These are phyloP conservation scores for Crossaster papposus DNA, from an alignment of 53 echinoderm and acorn worm genomes.

Conservation along the genomic window DNA sequence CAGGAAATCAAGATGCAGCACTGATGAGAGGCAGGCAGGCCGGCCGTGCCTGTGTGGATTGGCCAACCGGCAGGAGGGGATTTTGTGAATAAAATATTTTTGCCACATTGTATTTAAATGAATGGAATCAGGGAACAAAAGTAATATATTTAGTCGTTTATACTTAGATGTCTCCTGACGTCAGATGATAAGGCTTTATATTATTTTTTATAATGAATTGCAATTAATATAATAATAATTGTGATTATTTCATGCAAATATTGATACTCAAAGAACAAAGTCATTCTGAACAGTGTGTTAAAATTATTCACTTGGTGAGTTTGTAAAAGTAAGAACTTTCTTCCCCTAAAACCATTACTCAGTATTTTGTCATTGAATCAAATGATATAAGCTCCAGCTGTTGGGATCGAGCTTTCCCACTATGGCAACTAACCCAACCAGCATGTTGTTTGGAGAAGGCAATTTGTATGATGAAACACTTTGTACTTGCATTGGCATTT, in stretches of 20 bases:
- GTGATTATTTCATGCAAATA: slow-evolving; percentile 41
- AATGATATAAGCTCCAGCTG: neutral
- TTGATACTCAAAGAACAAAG: slow-evolving; percentile 52
- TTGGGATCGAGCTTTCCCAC: too few species aligned
- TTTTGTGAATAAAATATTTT: slow-evolving; percentile 66
- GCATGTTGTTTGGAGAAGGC: too few species aligned
- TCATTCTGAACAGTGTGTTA: neutral
- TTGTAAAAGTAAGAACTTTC: neutral
- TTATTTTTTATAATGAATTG: slow-evolving; percentile 67
- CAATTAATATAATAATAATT: slow-evolving; percentile 54
- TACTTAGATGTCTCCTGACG: slow-evolving; percentile 51
- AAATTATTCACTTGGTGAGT: neutral
- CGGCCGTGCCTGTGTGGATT: neutral
- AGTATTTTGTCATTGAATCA: neutral
- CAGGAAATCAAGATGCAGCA: slow-evolving; percentile 81
- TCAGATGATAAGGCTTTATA: slow-evolving; percentile 49
- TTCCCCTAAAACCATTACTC: neutral
- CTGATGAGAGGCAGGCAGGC: slow-evolving; percentile 30
- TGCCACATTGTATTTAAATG: slow-evolving; percentile 64
- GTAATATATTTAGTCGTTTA: slow-evolving; percentile 64
- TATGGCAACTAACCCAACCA: too few species aligned
- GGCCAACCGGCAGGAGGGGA: slow-evolving; percentile 47
- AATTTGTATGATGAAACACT: too few species aligned
- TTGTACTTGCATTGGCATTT: too few species aligned
- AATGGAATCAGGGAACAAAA: slow-evolving; percentile 65